These are phyloP conservation scores for Mesitornis unicolor DNA, from an alignment of 2,113 vertebrate species.

Conservation along the genomic window DNA sequence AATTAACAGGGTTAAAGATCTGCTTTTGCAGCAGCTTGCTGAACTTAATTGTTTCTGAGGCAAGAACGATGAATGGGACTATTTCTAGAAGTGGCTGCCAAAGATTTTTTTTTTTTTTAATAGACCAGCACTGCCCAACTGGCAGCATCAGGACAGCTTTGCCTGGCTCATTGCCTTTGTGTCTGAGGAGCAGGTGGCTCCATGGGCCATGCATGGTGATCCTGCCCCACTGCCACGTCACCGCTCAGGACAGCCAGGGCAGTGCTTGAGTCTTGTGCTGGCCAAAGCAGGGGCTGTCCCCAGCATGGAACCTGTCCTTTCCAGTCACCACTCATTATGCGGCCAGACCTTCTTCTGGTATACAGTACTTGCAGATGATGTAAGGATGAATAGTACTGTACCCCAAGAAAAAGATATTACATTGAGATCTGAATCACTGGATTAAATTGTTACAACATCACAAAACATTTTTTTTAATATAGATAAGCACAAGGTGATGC, in stretches of 20 bases:
- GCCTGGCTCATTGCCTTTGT: neutral
- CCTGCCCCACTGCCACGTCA: neutral
- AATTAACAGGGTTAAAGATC: conserved; percentile 48
- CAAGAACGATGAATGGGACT: conserved; percentile 7
- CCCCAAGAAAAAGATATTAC: neutral
- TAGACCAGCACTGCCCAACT: neutral
- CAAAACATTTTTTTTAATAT: neutral
- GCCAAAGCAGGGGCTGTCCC: neutral
- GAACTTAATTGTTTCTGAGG: conserved; percentile 42
- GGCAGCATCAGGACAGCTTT: neutral
- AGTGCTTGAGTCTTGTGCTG: accelerated
- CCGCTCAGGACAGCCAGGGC: accelerated
- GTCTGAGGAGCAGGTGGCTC: conserved; percentile 4
- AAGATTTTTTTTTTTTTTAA: neutral
- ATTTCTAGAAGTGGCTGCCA: conserved; percentile 24
- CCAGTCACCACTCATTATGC: neutral
- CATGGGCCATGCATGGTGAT: neutral
- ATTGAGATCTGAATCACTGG: neutral
- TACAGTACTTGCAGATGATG: neutral
- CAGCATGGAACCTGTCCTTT: accelerated
- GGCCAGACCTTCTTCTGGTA: neutral
- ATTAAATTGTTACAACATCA: neutral
- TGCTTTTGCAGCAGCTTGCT: conserved; percentile 24
- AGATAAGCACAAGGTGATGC: neutral
- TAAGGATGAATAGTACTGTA: neutral